Evolutionary conservation across 1,140 invertebrate genomes (phyloP).

Genomic region (Acyrthosiphon pisum): DNA sequence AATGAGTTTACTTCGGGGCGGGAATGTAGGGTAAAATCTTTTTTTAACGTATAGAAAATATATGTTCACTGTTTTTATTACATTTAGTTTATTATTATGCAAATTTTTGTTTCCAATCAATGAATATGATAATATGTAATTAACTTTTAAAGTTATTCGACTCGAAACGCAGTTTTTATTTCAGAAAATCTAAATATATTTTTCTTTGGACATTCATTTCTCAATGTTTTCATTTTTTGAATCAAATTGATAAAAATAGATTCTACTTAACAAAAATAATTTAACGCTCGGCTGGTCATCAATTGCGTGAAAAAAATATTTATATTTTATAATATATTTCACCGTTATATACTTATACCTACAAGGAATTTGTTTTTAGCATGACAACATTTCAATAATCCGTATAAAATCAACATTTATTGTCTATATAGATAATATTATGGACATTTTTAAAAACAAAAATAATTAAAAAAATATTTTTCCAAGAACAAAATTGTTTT

Average conservation of each 20-base stretch:
- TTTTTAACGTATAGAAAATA: background rate
- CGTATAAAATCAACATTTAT: background rate
- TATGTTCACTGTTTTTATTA: background rate
- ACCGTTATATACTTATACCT: background rate
- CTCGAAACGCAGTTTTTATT: background rate
- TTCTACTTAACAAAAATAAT: background rate
- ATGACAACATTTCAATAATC: background rate
- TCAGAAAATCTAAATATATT: background rate
- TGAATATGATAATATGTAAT: background rate
- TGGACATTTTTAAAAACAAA: background rate
- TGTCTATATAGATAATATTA: background rate
- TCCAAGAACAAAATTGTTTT: background rate
- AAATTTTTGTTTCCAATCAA: constrained; percentile 38
- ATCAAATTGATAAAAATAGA: background rate
- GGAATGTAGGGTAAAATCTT: background rate
- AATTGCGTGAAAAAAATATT: background rate
- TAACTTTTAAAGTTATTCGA: background rate
- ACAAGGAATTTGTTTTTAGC: background rate
- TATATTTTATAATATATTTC: background rate
- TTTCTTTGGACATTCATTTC: background rate
- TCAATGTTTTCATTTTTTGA: background rate
- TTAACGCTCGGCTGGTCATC: background rate
- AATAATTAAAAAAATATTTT: constrained; percentile 8
- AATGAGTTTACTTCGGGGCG: background rate
- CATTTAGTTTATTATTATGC: background rate